phyloP scores from a whole-genome alignment of 2,113 vertebrate species.

The Anas platyrhynchos region DNA sequence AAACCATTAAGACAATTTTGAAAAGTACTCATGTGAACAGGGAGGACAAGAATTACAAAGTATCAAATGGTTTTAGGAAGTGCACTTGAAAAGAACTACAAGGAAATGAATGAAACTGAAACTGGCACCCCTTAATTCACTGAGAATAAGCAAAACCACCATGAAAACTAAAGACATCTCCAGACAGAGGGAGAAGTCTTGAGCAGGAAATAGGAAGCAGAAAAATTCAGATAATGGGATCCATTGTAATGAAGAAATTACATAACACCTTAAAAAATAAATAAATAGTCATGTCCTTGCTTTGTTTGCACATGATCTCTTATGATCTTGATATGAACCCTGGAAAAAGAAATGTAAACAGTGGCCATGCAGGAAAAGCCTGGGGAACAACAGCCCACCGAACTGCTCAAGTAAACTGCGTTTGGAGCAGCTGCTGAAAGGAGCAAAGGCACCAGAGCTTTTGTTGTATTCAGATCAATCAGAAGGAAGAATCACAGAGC shows the following conservation, averaged over 20 bases:
- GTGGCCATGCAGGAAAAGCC: background rate
- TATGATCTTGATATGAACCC: background rate
- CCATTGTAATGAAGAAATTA: background rate
- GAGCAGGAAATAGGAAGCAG: background rate
- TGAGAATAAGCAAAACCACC: background rate
- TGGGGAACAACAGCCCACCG: background rate
- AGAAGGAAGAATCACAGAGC: background rate
- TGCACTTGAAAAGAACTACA: background rate
- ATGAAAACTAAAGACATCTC: background rate
- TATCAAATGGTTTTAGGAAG: background rate
- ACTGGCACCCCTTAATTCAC: background rate
- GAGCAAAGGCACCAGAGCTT: background rate
- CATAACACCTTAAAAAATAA: background rate
- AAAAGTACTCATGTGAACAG: background rate
- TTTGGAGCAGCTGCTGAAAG: background rate
- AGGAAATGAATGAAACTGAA: background rate
- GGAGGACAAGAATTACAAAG: background rate
- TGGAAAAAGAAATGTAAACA: background rate
- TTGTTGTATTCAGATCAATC: background rate
- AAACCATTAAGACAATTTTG: background rate
- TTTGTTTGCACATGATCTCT: slow-evolving; percentile 2
- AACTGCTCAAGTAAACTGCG: background rate
- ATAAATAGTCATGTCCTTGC: background rate
- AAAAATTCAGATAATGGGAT: background rate
- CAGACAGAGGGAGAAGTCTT: background rate